Evolutionary conservation across 2,888 invertebrate species (phyloP).

Genomic region (Hololepta plana): DNA sequence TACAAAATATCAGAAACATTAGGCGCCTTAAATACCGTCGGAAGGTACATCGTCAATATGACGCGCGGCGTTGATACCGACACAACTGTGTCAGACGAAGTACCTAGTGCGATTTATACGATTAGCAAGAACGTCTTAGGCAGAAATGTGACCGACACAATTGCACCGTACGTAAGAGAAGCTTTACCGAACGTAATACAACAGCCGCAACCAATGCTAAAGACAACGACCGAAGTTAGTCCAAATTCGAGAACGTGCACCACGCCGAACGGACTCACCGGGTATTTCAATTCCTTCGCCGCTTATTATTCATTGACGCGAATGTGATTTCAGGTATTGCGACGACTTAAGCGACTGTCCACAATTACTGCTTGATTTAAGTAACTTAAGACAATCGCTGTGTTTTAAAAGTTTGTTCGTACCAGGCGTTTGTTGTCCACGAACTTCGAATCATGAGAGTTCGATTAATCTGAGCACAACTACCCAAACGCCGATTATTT

Average conservation of each 20-base stretch:
- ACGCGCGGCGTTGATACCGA: constrained; percentile 34
- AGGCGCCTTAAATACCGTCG: constrained; percentile 73
- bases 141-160: constrained; percentile 62
- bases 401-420: constrained; percentile 84
- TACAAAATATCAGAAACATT: constrained; percentile 39
- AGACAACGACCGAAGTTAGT: constrained; percentile 20
- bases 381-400: constrained; percentile 65
- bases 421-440: constrained; percentile 82
- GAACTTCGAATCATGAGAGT: no score
- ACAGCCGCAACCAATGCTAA: constrained; percentile 16
- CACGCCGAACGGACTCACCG: constrained; percentile 62
- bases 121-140: constrained; percentile 64
- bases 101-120: constrained; percentile 60
- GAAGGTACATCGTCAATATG: constrained; percentile 70
- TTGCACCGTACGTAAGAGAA: constrained; percentile 51
- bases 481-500: no score
- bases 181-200: constrained; percentile 16
- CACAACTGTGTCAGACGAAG: constrained; percentile 28
- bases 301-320: neutral
- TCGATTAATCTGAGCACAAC: no score
- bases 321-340: constrained; percentile 33
- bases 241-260: constrained; percentile 47
- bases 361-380: constrained; percentile 61
- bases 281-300: constrained; percentile 23
- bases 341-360: constrained; percentile 82